phyloP scores from a whole-genome alignment of 2,888 invertebrate genomes.

The Caenorhabditis zanzibari region DNA sequence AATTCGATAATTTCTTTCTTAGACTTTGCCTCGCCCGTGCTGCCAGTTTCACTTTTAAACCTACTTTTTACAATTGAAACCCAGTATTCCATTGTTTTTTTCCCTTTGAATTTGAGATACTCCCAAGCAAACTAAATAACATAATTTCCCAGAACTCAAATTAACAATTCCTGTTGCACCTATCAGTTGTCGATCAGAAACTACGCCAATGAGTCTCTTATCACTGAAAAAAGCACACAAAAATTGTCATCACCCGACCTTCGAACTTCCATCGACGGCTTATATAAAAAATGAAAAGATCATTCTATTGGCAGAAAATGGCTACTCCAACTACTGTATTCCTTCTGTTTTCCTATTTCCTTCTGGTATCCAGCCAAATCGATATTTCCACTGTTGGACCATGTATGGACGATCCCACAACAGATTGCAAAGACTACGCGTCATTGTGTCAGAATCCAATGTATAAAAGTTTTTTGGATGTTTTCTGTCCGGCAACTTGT shows the following conservation, averaged over 20 bases:
- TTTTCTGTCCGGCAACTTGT: conserved; percentile 32
- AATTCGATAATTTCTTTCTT: too few species aligned
- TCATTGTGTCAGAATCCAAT: conserved; percentile 19
- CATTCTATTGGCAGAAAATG: neutral
- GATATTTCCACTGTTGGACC: neutral
- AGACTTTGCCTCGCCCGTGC: too few species aligned
- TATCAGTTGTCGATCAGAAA: neutral
- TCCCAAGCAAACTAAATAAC: too few species aligned
- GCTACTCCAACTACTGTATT: neutral
- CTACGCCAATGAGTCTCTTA: neutral
- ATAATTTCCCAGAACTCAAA: too few species aligned
- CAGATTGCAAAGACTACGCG: conserved; percentile 20
- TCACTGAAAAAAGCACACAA: neutral
- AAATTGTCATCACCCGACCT: conserved; percentile 4
- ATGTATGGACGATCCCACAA: conserved; percentile 22
- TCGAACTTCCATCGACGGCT: neutral
- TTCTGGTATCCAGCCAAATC: neutral
- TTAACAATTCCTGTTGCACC: neutral
- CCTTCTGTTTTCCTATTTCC: neutral
- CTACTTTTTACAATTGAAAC: too few species aligned
- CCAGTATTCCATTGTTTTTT: too few species aligned
- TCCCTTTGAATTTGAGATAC: too few species aligned
- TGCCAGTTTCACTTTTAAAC: too few species aligned
- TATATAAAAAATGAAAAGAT: neutral
- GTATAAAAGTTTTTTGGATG: conserved; percentile 14